Evolutionary conservation across 2,113 vertebrate species (phyloP).

Genomic region (Oriolus oriolus): DNA sequence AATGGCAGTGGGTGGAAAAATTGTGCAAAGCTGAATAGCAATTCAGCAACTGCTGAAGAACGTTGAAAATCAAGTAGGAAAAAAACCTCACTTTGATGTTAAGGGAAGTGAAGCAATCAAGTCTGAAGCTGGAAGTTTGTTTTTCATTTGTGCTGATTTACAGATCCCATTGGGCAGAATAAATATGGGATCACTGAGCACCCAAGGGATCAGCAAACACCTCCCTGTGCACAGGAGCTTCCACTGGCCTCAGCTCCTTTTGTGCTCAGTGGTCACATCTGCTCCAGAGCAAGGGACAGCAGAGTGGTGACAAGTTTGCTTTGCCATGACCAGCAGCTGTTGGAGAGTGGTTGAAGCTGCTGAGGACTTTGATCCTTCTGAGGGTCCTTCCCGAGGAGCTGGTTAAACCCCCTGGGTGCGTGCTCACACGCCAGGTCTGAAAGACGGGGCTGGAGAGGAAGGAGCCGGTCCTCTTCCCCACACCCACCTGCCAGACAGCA

Average conservation of each 20-base stretch:
- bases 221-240: not conserved
- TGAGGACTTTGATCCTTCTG: not conserved
- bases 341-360: not conserved
- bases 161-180: not conserved
- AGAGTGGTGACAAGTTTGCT: not conserved
- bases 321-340: not conserved
- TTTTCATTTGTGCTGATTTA: not conserved
- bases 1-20: conserved; percentile 30
- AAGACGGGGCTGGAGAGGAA: not conserved
- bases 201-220: not conserved
- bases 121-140: not conserved
- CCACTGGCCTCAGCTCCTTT: not conserved
- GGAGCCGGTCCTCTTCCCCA: not conserved
- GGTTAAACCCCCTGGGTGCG: not conserved
- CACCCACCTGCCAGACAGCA: not conserved
- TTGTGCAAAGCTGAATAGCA: not conserved
- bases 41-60: not conserved
- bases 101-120: not conserved
- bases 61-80: not conserved
- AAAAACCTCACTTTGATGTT: not conserved
- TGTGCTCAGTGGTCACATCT: rapidly evolving
- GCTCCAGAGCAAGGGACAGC: not conserved
- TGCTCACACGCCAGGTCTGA: not conserved
- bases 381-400: rapidly evolving
- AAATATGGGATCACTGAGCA: not conserved